Conservation (phyloP, 2,113 vertebrate species). For the Zosterops borbonicus region DNA sequence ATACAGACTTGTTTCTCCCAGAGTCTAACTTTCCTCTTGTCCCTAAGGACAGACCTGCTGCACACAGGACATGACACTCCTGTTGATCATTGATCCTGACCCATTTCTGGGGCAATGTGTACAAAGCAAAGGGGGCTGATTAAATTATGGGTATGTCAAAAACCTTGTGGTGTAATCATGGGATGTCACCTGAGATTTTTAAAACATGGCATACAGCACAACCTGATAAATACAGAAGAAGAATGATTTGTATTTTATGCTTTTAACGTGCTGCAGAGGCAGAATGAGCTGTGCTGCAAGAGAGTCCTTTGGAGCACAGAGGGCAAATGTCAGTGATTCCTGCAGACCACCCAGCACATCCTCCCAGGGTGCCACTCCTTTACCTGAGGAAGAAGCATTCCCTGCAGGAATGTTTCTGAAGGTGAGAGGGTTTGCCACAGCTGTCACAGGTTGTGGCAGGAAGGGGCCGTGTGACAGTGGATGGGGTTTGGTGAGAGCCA, state of each 20-base stretch:
- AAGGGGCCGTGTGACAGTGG: not conserved
- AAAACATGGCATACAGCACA: not conserved
- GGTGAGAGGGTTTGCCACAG: not conserved
- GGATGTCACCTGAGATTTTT: not conserved
- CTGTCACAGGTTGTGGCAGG: not conserved
- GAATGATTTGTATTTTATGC: not conserved
- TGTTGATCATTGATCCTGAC: not conserved
- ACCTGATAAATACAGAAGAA: not conserved
- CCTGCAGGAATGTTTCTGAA: not conserved
- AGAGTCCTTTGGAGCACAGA: not conserved
- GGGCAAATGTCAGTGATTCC: not conserved
- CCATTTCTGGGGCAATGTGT: not conserved
- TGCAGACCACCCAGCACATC: not conserved
- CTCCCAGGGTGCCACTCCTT: not conserved
- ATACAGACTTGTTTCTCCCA: not conserved
- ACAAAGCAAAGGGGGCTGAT: not conserved
- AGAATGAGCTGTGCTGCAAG: not conserved
- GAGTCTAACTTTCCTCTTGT: not conserved
- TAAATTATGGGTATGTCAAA: not conserved
- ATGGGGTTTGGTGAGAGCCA: not conserved
- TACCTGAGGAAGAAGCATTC: not conserved
- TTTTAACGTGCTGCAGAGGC: not conserved
- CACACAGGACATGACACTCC: not conserved
- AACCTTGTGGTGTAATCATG: not conserved
- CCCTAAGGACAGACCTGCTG: slow-evolving; percentile 2